phyloP scores from a whole-genome alignment of 2,797 vertebrate genomes.

The Danio tinwini region DNA sequence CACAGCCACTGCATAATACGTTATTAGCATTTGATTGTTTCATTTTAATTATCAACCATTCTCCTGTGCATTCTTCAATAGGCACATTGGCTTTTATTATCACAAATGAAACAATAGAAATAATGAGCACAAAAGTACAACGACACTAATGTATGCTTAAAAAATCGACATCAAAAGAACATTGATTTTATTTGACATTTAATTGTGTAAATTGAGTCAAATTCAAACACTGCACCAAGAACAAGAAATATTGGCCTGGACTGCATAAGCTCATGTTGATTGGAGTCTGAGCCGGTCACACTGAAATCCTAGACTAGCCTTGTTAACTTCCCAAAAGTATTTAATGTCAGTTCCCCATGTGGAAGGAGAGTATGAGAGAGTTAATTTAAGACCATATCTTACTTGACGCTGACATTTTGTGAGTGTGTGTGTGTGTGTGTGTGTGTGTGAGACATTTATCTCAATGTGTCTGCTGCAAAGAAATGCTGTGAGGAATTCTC shows the following conservation, averaged over 20 bases:
- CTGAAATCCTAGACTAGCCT: constrained; percentile 21
- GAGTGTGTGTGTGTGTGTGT: constrained; percentile 45
- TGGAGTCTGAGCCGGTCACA: not conserved
- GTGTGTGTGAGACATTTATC: constrained; percentile 40
- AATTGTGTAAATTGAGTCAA: not conserved
- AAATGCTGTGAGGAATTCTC: constrained; percentile 50
- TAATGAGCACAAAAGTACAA: no score
- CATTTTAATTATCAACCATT: no score
- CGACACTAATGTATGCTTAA: no score
- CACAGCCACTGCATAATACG: no score
- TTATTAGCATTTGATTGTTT: no score
- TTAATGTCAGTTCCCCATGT: constrained; percentile 18
- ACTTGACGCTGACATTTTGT: constrained; percentile 34
- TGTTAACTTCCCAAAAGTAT: constrained; percentile 21
- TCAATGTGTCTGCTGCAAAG: constrained; percentile 33
- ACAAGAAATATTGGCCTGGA: not conserved
- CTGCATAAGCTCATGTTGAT: not conserved
- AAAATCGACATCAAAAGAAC: no score
- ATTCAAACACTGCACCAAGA: not conserved
- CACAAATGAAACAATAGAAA: no score
- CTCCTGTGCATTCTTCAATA: no score
- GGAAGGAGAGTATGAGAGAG: not conserved
- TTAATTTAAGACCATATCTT: constrained; percentile 24
- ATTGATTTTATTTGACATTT: not conserved
- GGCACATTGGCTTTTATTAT: no score